These are phyloP conservation scores for Lithophane ornitopus DNA, from an alignment of 2,888 invertebrate genomes.

Conservation along the genomic window DNA sequence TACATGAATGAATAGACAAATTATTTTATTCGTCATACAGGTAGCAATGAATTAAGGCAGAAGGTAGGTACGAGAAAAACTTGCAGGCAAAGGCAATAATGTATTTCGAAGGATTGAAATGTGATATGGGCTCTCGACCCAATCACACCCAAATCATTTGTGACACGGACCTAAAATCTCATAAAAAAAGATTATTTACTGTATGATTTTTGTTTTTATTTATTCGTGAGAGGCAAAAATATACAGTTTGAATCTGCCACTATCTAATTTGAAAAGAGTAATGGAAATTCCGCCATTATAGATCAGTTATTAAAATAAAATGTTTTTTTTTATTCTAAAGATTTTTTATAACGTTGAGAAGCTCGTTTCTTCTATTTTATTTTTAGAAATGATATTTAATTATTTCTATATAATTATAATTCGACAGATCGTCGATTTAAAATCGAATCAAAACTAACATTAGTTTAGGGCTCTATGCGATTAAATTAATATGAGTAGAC, in stretches of 20 bases:
- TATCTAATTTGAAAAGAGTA: background rate
- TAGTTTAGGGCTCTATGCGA: background rate
- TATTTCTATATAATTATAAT: too few relatives aligned
- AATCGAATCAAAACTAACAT: background rate
- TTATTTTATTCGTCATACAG: background rate
- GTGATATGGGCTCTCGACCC: slow-evolving; percentile 42
- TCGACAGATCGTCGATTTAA: too few relatives aligned
- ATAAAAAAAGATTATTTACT: slow-evolving; percentile 23
- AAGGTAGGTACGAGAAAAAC: background rate
- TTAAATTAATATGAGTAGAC: background rate
- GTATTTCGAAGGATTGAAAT: slow-evolving; percentile 34
- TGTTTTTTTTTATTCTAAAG: too few relatives aligned
- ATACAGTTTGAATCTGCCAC: background rate
- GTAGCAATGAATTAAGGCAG: slow-evolving; percentile 16
- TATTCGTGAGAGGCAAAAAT: slow-evolving; percentile 5
- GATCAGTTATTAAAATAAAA: background rate
- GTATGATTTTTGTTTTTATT: slow-evolving; percentile 31
- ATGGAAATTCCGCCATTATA: background rate
- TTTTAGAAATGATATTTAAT: background rate
- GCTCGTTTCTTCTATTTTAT: too few relatives aligned
- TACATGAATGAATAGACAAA: background rate
- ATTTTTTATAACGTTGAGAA: too few relatives aligned
- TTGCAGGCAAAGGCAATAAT: slow-evolving; percentile 6
- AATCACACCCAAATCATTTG: slow-evolving; percentile 55
- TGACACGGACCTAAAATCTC: slow-evolving; percentile 32